phyloP scores from a whole-genome alignment of 2,888 invertebrate species.

The Shargacucullia verbasci region DNA sequence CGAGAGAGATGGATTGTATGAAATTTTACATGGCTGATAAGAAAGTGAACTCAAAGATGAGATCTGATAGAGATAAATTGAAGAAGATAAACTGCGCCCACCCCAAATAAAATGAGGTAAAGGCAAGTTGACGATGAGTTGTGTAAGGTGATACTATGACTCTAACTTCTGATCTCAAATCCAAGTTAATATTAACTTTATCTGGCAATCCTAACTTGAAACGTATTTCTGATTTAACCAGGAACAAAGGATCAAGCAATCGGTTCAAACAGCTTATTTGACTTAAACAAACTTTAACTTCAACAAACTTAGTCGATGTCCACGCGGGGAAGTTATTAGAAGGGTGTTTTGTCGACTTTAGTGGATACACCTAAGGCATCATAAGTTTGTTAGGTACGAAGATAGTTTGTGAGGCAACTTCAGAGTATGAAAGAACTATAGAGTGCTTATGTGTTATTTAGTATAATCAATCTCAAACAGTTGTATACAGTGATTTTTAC shows the following conservation, averaged over 20 bases:
- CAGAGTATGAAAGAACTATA: slow-evolving; percentile 14
- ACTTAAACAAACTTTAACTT: slow-evolving; percentile 41
- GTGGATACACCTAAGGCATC: slow-evolving; percentile 11
- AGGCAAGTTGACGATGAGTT: too few species aligned
- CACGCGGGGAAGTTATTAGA: slow-evolving; percentile 40
- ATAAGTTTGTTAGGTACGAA: slow-evolving; percentile 31
- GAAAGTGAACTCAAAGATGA: too few species aligned
- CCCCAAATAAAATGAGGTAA: too few species aligned
- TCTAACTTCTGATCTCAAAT: slow-evolving; percentile 16
- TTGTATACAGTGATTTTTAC: too few species aligned
- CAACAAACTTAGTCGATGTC: slow-evolving; percentile 29
- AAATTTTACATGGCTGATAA: too few species aligned
- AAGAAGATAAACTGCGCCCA: too few species aligned
- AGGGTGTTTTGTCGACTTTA: slow-evolving; percentile 28
- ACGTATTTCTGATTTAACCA: slow-evolving; percentile 9
- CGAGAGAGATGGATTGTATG: too few species aligned
- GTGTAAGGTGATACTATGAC: neutral
- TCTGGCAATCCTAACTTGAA: slow-evolving; percentile 27
- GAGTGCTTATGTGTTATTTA: slow-evolving; percentile 15
- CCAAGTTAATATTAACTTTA: slow-evolving; percentile 30
- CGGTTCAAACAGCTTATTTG: slow-evolving; percentile 49
- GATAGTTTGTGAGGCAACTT: slow-evolving; percentile 12
- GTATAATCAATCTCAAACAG: neutral
- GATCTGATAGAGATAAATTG: too few species aligned
- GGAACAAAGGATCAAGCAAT: slow-evolving; percentile 42